Base-by-base conservation (phyloP, 2,888 invertebrate genomes). In the Sphinx pinastri region DNA sequence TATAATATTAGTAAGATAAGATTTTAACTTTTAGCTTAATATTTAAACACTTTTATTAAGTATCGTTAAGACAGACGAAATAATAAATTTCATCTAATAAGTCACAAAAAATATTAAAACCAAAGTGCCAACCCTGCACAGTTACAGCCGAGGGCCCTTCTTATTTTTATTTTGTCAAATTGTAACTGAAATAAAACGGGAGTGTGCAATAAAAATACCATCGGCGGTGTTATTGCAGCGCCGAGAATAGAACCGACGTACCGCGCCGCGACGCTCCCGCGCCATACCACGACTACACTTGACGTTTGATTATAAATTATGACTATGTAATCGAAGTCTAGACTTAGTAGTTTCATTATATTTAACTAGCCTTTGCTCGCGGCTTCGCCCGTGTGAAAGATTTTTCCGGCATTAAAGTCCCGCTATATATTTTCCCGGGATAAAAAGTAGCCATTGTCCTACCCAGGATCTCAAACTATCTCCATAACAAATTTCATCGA, bases 101-200 rank as follows among this genome's bases (percentile, higher is more conserved):
- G 5, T 5, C 0, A 38, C 38, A 38, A 16, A 11, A 16, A 45
- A 60, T 16, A 45, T 16, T n/a, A 47, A 60, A 60, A 0, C 5
- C 8, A 12, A 16, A 38, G 16, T 63, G 59, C 6, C 68, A 68
- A 6, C 68, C 68, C 68, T 68, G 45, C 2, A 51, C 68, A 51
- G 19, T 45, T 49, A 49, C 59, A 49, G 49, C 70, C 68, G 77
- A 79, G 84, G 83, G 89, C 88, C 91, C 89, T 88, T 86, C 88
- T 90, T 92, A 92, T 92, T 93, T 93, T 91, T 92, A 91, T 93
- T 93, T 93, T 92, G 93, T 93, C 91, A 93, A 93, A 93, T 93
- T 91, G 93, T 93, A 93, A 87, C 93, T 92, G 92, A 93, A 93
- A 93, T 92, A 92, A 89, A 92, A 90, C 93, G 84, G 88, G 89